These are phyloP conservation scores for Tamias sibiricus DNA, from an alignment of 2,113 vertebrate species.

Conservation along the genomic window DNA sequence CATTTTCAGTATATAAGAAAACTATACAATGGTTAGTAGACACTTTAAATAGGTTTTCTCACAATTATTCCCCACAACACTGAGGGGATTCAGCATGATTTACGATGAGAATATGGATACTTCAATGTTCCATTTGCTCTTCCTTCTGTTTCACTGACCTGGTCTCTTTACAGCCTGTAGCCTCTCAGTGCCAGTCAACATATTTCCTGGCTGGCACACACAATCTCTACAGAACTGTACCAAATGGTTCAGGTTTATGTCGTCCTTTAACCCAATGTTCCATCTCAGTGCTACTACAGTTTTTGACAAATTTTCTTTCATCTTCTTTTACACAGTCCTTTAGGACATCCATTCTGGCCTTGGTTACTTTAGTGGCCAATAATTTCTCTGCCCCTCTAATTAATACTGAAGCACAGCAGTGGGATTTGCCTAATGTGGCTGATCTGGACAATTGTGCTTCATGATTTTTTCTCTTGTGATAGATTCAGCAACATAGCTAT, in stretches of 20 bases:
- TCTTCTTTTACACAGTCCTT: background rate
- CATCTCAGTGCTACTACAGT: background rate
- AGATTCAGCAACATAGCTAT: background rate
- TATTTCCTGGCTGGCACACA: background rate
- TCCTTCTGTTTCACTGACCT: background rate
- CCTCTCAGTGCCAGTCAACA: background rate
- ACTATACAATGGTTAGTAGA: background rate
- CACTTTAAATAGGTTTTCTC: background rate
- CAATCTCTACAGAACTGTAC: background rate
- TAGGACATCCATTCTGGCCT: background rate
- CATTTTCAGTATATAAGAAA: background rate
- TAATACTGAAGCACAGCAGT: conserved; percentile 49
- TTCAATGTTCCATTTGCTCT: background rate
- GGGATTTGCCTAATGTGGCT: conserved; percentile 30
- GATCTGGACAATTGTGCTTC: background rate
- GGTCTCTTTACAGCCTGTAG: background rate
- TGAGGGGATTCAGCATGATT: background rate
- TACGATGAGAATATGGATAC: background rate
- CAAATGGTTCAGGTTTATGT: background rate
- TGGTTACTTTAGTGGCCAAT: conserved; percentile 22
- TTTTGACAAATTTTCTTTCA: background rate
- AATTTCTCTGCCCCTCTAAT: conserved; percentile 33
- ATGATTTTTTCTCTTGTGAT: background rate
- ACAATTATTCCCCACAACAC: background rate
- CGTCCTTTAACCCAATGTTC: background rate